Percentiles rank a stretch among this genome's conserved stretches.
Conservation (phyloP, 2,113 vertebrate genomes). For the Myxocyprinus asiaticus region DNA sequence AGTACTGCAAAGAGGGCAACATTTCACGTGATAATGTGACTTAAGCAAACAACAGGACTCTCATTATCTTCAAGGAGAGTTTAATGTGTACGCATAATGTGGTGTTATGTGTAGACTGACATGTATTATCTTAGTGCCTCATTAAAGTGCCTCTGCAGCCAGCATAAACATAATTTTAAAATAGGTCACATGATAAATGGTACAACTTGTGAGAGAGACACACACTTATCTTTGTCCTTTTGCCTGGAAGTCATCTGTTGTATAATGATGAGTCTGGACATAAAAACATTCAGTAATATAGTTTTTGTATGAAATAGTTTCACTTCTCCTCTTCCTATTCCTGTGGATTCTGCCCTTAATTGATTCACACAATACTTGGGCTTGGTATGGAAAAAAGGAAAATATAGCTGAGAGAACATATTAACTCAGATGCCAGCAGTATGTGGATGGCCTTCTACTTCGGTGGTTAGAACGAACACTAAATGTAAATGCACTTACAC, state of each 20-base stretch:
- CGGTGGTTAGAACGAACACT: background rate
- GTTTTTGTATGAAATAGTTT: background rate
- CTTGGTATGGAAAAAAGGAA: background rate
- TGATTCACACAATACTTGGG: background rate
- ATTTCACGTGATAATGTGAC: too few relatives aligned
- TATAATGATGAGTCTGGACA: background rate
- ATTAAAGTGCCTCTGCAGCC: conserved; percentile 22
- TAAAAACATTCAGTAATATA: background rate
- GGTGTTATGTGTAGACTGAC: background rate
- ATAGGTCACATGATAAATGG: conserved; percentile 19
- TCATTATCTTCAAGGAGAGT: background rate
- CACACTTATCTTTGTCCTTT: background rate
- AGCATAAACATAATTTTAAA: conserved; percentile 36
- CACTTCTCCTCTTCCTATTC: background rate
- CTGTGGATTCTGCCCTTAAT: background rate
- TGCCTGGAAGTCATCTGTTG: background rate
- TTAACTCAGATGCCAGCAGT: background rate
- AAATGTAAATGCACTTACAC: background rate
- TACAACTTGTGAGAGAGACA: conserved; percentile 28
- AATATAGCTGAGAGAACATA: background rate
- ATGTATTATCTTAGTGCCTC: background rate
- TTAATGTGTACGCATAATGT: background rate
- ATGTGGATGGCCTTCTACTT: background rate
- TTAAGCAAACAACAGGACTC: background rate
- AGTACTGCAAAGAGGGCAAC: too few relatives aligned